Percentiles rank a stretch among this genome's conserved stretches.
Conservation (phyloP, 1,140 invertebrate genomes). For the Teleogryllus occipitalis region DNA sequence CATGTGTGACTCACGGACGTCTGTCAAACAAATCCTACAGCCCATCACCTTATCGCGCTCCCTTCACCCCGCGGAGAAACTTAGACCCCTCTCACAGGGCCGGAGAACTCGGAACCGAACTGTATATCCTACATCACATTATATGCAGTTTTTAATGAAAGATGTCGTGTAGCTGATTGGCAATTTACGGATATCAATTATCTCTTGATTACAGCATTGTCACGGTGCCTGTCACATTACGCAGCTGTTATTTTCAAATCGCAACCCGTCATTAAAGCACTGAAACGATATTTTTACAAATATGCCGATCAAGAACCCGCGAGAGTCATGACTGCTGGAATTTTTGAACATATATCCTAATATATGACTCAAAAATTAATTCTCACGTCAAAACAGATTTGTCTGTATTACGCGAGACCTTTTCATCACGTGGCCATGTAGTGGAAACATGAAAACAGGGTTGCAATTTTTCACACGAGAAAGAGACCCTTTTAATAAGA, state of each 20-base stretch:
- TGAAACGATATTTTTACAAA: not conserved
- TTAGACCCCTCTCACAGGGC: too few species aligned
- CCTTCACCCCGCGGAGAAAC: too few species aligned
- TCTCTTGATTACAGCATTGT: not conserved
- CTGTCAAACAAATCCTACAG: too few species aligned
- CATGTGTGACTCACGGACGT: too few species aligned
- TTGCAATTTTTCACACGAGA: too few species aligned
- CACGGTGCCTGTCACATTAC: not conserved
- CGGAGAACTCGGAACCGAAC: too few species aligned
- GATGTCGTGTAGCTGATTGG: not conserved
- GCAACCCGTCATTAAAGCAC: not conserved
- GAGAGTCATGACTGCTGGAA: not conserved
- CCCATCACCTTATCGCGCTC: too few species aligned
- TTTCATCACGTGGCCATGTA: too few species aligned
- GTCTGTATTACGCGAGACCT: too few species aligned
- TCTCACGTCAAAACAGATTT: too few species aligned
- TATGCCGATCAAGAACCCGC: not conserved
- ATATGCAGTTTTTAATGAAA: not conserved
- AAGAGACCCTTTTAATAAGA: too few species aligned
- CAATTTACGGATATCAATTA: slow-evolving; percentile 5
- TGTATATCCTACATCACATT: not conserved
- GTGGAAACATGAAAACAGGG: too few species aligned
- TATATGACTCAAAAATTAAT: not conserved
- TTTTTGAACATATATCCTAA: not conserved
- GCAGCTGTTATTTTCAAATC: not conserved